Percentiles rank a stretch among this genome's conserved stretches.
phyloP scores from a whole-genome alignment of 1,140 invertebrate genomes.

The Sitodiplosis mosellana region DNA sequence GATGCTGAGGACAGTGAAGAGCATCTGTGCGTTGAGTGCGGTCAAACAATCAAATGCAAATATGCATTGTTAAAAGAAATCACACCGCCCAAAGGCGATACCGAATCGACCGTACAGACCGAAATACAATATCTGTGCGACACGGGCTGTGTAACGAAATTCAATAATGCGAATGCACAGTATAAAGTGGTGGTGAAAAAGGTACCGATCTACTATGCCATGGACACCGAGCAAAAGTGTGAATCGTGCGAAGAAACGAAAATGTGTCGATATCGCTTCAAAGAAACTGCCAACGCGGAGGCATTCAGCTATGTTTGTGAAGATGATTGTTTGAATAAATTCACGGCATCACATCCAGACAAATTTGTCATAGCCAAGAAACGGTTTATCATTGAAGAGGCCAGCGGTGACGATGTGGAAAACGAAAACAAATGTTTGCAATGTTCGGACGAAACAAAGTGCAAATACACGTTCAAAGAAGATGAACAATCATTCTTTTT shows the following conservation, averaged over 20 bases:
- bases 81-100: slow-evolving; percentile 5
- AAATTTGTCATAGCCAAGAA: slow-evolving; percentile 26
- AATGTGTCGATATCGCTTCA: slow-evolving; percentile 17
- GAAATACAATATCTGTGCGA: slow-evolving; percentile 20
- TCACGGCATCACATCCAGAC: slow-evolving; percentile 17
- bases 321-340: slow-evolving; percentile 23
- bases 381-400: slow-evolving; percentile 19
- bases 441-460: slow-evolving; percentile 27
- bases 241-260: slow-evolving; percentile 15
- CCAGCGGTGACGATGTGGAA: slow-evolving; percentile 8
- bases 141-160: slow-evolving; percentile 17
- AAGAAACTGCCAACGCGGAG: slow-evolving; percentile 10
- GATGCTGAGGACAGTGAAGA: slow-evolving; percentile 1
- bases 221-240: slow-evolving; percentile 15
- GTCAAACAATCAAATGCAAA: slow-evolving; percentile 13
- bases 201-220: slow-evolving; percentile 26
- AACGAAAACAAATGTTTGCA: slow-evolving; percentile 18
- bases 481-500: slow-evolving; percentile 30
- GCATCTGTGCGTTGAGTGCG: slow-evolving; percentile 21
- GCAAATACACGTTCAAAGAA: slow-evolving; percentile 33
- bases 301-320: slow-evolving; percentile 20
- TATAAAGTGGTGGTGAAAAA: slow-evolving; percentile 21
- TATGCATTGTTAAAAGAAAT: slow-evolving; percentile 16
- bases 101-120: too few relatives aligned
- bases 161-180: slow-evolving; percentile 14